Conservation (phyloP, 2,888 invertebrate genomes). For the Chydorus sphaericus region DNA sequence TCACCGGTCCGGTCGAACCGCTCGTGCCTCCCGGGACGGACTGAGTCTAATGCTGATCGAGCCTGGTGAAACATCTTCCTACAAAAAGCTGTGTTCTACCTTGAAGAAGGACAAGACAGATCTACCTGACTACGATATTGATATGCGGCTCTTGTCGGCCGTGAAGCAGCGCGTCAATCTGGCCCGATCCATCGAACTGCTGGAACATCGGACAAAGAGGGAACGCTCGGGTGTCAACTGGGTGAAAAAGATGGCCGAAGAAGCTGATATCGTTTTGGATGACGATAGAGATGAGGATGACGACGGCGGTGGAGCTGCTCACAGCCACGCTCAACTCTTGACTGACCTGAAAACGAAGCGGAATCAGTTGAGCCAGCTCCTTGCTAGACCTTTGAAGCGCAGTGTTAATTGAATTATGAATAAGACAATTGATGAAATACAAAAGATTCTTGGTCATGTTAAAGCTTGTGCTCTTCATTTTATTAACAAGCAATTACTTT, state of each 20-base stretch:
- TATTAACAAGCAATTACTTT: too few relatives aligned
- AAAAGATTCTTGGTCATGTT: too few relatives aligned
- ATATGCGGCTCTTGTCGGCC: conserved; percentile 42
- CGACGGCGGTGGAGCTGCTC: conserved; percentile 6
- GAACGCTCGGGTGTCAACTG: conserved; percentile 58
- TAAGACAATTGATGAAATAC: too few relatives aligned
- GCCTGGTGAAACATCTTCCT: conserved; percentile 64
- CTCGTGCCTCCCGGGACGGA: conserved; percentile 74
- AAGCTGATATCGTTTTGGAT: conserved; percentile 69
- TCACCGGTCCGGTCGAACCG: conserved; percentile 92
- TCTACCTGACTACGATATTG: conserved; percentile 67
- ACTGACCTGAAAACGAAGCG: conserved; percentile 36
- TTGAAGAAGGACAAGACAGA: conserved; percentile 73
- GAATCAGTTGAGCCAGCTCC: conserved; percentile 36
- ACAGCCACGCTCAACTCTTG: conserved; percentile 32
- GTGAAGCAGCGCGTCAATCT: conserved; percentile 55
- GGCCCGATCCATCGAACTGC: conserved; percentile 63
- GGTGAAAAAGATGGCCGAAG: conserved; percentile 69
- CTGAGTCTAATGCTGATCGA: conserved; percentile 84
- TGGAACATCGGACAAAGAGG: conserved; percentile 49
- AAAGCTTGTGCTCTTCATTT: too few relatives aligned
- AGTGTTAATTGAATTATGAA: neutral
- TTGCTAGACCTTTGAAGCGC: conserved; percentile 38
- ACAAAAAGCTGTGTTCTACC: conserved; percentile 64
- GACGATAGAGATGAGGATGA: conserved; percentile 36